Conservation (phyloP, 2,888 invertebrate species). For the Elegia similella region DNA sequence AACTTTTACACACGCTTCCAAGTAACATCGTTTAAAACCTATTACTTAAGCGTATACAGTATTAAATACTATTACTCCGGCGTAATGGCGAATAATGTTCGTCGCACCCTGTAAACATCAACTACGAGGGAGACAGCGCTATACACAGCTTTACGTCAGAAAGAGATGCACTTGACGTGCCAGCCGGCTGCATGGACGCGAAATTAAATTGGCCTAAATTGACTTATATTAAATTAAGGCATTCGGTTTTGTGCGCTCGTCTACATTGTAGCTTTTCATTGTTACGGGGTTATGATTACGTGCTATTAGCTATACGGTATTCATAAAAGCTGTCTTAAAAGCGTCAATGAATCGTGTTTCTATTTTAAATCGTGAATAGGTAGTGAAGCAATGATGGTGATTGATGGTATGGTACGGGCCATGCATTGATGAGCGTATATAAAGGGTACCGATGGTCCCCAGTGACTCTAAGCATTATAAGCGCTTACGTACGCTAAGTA, state of each 20-base stretch:
- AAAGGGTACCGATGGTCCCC: no score
- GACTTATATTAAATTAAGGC: constrained; percentile 77
- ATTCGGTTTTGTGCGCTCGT: constrained; percentile 72
- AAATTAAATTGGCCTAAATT: constrained; percentile 78
- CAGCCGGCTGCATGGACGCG: constrained; percentile 61
- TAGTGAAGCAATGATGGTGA: no score
- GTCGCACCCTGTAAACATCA: constrained; percentile 25
- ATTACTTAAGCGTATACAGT: constrained; percentile 14
- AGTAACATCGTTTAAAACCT: constrained; percentile 10
- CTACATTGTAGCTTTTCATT: constrained; percentile 47
- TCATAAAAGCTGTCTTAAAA: background rate
- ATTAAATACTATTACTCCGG: constrained; percentile 19
- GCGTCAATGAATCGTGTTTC: background rate
- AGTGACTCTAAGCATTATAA: no score
- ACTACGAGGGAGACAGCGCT: constrained; percentile 31
- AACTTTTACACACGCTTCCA: constrained; percentile 3
- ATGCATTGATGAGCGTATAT: no score
- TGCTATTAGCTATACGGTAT: constrained; percentile 4
- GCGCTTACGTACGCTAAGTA: no score
- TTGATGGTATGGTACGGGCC: no score
- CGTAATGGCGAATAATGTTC: constrained; percentile 21
- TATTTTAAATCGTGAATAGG: no score
- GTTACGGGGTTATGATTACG: constrained; percentile 30
- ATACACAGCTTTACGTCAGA: constrained; percentile 29
- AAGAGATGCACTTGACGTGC: constrained; percentile 45